Evolutionary conservation across 2,113 vertebrate species (phyloP).

Genomic region (Notechis scutatus): DNA sequence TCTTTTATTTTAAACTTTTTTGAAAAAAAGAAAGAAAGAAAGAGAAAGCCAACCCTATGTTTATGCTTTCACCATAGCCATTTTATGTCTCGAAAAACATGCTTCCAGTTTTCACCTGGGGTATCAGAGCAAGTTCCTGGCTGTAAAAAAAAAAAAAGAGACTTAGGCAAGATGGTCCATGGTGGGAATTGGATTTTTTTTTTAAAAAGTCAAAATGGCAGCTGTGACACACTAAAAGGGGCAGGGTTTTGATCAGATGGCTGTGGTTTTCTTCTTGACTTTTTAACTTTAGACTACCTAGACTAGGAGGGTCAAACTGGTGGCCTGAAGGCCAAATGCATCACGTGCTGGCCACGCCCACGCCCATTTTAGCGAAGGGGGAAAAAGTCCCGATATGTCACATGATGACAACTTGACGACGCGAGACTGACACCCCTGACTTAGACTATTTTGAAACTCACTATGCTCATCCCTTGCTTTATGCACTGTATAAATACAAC

Average conservation of each 20-base stretch:
- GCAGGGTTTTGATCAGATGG: not conserved
- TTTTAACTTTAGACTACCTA: not conserved
- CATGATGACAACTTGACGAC: no score
- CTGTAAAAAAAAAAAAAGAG: not conserved
- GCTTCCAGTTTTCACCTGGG: not conserved
- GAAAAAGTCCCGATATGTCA: no score
- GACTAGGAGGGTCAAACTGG: no score
- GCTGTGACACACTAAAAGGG: not conserved
- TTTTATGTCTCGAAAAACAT: not conserved
- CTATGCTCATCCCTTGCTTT: not conserved
- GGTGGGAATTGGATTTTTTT: not conserved
- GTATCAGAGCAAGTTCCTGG: not conserved
- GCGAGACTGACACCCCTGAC: no score
- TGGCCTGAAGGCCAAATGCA: no score
- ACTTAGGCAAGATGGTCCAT: not conserved
- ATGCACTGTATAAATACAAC: not conserved
- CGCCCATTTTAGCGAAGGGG: no score
- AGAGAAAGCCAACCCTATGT: not conserved
- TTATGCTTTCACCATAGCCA: not conserved
- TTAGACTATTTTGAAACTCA: not conserved
- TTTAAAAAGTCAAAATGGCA: not conserved
- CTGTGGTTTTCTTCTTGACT: not conserved
- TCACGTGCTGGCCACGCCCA: no score
- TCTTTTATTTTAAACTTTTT: not conserved
- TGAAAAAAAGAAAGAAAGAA: not conserved